Conservation (phyloP, 2,797 vertebrate genomes). For the Lepilemur septentrionalis region DNA sequence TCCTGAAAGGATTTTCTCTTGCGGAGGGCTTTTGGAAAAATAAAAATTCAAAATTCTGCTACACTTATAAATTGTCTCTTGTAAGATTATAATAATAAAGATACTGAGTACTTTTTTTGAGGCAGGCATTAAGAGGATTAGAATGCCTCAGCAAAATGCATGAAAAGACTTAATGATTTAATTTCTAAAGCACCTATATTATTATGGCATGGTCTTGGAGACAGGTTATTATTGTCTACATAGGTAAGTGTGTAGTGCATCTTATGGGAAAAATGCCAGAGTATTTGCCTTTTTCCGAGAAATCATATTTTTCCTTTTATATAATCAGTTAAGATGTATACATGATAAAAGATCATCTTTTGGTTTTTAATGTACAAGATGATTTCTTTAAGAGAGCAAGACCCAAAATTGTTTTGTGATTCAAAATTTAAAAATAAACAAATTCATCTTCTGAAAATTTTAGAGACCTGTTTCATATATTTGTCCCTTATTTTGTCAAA, state of each 20-base stretch:
- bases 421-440: conserved; percentile 41
- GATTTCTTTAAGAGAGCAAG: conserved; percentile 39
- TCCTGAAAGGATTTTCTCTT: conserved; percentile 51
- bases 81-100: not conserved
- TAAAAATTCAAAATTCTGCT: conserved; percentile 60
- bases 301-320: conserved; percentile 32
- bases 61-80: not conserved
- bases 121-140: conserved; percentile 72
- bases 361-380: conserved; percentile 68
- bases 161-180: conserved; percentile 37
- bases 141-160: conserved; percentile 68
- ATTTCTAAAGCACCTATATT: not conserved
- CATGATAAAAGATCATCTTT: conserved; percentile 57
- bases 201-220: conserved; percentile 36
- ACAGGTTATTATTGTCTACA: conserved; percentile 62
- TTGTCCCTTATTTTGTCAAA: conserved; percentile 8
- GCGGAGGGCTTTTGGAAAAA: not conserved
- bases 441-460: not conserved
- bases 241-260: conserved; percentile 39
- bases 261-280: conserved; percentile 44
- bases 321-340: conserved; percentile 68
- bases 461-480: not conserved
- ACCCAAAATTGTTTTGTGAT: not conserved
- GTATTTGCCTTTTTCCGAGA: conserved; percentile 58
- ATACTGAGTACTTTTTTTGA: conserved; percentile 43